Evolutionary conservation across 2,113 vertebrate genomes (phyloP).

Genomic region (Psammodynastes pulverulentus): DNA sequence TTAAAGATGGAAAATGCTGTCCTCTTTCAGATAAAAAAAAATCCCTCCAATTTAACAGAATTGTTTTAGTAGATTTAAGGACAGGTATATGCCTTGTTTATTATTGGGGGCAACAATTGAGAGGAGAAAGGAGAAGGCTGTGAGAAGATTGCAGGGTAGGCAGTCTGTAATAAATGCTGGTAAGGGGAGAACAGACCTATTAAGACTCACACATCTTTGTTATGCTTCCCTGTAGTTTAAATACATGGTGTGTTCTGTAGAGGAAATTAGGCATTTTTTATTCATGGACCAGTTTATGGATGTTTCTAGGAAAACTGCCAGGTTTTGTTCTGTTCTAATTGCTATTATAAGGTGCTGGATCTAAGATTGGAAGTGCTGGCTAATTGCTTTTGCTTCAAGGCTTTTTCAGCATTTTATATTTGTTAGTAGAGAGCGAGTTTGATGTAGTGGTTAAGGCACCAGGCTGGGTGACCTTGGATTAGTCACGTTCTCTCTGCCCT

Average conservation of each 20-base stretch:
- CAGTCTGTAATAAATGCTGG: background rate
- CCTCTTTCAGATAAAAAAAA: background rate
- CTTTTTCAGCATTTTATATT: background rate
- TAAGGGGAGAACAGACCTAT: background rate
- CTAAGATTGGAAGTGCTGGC: background rate
- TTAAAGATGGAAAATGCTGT: background rate
- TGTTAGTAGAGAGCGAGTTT: background rate
- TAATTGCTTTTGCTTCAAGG: background rate
- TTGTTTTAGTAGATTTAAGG: background rate
- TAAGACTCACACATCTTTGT: background rate
- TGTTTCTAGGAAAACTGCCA: background rate
- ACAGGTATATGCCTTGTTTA: background rate
- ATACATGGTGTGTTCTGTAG: background rate
- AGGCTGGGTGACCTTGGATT: background rate
- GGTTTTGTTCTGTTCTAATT: background rate
- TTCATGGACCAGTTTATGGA: background rate
- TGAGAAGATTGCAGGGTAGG: background rate
- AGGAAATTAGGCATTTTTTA: background rate
- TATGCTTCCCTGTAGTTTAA: background rate
- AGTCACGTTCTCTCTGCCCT: background rate
- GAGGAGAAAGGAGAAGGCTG: background rate
- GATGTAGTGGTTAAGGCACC: background rate
- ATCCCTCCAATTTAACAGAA: background rate
- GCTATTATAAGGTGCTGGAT: background rate
- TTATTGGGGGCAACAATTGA: background rate